phyloP scores from a whole-genome alignment of 2,888 invertebrate species.

The Erebia palarica region DNA sequence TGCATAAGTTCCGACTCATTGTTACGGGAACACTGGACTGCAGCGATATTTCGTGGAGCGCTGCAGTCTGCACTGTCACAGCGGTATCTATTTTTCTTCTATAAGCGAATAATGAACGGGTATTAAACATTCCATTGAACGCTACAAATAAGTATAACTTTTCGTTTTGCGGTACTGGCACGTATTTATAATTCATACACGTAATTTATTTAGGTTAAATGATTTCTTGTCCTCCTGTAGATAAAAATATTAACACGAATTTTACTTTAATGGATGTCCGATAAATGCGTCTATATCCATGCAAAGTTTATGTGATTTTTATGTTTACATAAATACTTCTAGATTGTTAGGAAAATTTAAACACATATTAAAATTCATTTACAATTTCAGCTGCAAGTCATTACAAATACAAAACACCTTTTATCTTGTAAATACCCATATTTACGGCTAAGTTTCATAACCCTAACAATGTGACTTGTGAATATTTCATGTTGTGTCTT shows the following conservation, averaged over 20 bases:
- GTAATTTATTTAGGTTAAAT: too few species aligned
- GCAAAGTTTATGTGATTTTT: not conserved
- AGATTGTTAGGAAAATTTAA: not conserved
- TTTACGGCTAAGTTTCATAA: conserved; percentile 68
- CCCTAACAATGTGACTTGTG: conserved; percentile 65
- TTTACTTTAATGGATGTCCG: not conserved
- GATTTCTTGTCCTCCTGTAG: too few species aligned
- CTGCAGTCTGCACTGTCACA: conserved; percentile 22
- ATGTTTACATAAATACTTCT: not conserved
- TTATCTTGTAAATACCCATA: conserved; percentile 70
- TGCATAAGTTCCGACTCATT: conserved; percentile 3
- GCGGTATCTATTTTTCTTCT: not conserved
- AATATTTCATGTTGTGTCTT: conserved; percentile 71
- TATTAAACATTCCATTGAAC: not conserved
- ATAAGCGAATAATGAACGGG: not conserved
- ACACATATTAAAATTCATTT: not conserved
- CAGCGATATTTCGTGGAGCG: conserved; percentile 30
- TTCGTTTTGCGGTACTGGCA: not conserved
- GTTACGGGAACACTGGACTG: conserved; percentile 45
- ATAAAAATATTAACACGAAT: too few species aligned
- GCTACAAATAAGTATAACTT: not conserved
- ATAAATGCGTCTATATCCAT: not conserved
- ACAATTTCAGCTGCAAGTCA: conserved; percentile 43
- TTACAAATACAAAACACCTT: conserved; percentile 48
- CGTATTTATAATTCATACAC: not conserved